phyloP scores from a whole-genome alignment of 2,113 vertebrate species.

The Canis aureus region DNA sequence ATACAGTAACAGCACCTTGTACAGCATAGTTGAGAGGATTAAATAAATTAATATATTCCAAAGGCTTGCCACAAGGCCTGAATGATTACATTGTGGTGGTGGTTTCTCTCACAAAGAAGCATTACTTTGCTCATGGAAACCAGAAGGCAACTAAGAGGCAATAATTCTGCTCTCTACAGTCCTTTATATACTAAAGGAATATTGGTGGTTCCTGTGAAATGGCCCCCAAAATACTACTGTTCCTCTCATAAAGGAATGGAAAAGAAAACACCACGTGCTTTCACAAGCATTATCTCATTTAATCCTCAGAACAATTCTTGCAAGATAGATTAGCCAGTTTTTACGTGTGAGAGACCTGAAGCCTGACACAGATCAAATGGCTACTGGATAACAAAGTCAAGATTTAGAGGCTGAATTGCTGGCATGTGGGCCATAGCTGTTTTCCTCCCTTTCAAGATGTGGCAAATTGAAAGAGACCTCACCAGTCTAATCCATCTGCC shows the following conservation, averaged over 20 bases:
- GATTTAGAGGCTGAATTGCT: constrained; percentile 12
- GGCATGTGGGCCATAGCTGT: neutral
- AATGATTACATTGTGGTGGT: neutral
- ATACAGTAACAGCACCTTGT: neutral
- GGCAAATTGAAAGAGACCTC: neutral
- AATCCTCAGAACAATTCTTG: neutral
- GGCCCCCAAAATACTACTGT: neutral
- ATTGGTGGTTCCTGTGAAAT: neutral
- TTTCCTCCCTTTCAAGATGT: neutral
- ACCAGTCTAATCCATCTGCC: neutral
- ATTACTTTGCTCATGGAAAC: neutral
- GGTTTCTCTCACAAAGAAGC: neutral
- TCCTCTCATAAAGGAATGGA: neutral
- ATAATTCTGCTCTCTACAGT: neutral
- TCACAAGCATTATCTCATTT: neutral
- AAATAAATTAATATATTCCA: neutral
- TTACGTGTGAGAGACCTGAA: neutral
- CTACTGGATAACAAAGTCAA: constrained; percentile 14
- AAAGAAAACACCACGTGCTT: neutral
- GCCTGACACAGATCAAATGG: neutral
- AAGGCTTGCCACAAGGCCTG: neutral
- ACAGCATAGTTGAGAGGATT: neutral
- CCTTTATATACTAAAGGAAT: neutral
- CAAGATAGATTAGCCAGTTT: neutral
- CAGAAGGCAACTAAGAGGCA: neutral